Base-by-base conservation (phyloP, 2,113 vertebrate genomes). In the Chascanopsetta lugubris region DNA sequence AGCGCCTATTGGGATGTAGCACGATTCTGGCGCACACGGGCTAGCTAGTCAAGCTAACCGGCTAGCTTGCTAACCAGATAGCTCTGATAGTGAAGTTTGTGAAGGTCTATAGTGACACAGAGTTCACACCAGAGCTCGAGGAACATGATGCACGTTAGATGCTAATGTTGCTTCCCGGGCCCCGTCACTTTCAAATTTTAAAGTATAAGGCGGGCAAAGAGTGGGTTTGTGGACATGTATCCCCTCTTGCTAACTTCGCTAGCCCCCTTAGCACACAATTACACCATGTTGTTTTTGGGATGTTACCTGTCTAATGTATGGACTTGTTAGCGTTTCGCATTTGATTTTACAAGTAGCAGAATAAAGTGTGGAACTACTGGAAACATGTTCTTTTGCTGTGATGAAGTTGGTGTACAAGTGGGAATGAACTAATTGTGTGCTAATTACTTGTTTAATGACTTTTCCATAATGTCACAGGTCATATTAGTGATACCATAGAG, bases 21-120 rank as follows among this genome's bases (percentile, higher is more conserved):
- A 53, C 53, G 20, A 60, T 79, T 87, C 87, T 90, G 84, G 85
- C 87, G 89, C 89, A 90, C 87, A 88, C 79, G 81, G 88, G 85
- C 83, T 87, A 90, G 87, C 85, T 56, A 7, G 0, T 5, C 7
- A 26, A 66, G 86, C 87, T 90, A 89, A 63, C 78, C 61, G 67
- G 80, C 36, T 81, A 83, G 68, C 68, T 27, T 59, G 63, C 71
- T 69, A 53, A 65, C 38, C 18, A 56, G 24, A 40, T 57, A 26
- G 47, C 72, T 22, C 38, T 46, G 9, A 12, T 38, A 24, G 15
- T 21, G 13, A 20, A 17, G 46, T 56, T 69, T 56, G 8, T 40
- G 48, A 20, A 45, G 17, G 26, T 49, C 20, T 26, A 5, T 1
- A 30, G 47, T 56, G 57, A 61, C 20, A 21, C 8, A 5, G 71